Percentiles rank a stretch among this genome's conserved stretches.
Conservation (phyloP, 2,797 vertebrate species). For the Cossypha caffra region DNA sequence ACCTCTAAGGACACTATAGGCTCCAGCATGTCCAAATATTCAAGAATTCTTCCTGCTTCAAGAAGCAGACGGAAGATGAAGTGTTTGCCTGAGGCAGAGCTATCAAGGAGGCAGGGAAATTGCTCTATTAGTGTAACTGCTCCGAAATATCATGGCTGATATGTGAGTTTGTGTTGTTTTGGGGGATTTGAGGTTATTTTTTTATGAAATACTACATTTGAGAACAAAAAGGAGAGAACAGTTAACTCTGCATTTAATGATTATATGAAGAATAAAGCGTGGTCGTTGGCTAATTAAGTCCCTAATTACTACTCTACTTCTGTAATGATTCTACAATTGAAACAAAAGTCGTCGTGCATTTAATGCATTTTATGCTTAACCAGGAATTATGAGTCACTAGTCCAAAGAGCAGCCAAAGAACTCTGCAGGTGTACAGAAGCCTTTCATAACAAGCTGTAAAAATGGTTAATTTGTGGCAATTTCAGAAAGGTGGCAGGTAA, state of each 20-base stretch:
- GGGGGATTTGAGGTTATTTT: too few species aligned
- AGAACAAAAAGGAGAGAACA: neutral
- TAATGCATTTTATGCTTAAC: neutral
- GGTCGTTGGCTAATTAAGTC: fast-evolving
- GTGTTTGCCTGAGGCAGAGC: neutral
- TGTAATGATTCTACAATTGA: neutral
- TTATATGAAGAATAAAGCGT: neutral
- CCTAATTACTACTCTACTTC: neutral
- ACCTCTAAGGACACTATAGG: neutral
- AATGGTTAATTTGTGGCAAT: neutral
- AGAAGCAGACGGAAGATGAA: neutral
- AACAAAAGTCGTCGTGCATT: neutral
- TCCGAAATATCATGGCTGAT: neutral
- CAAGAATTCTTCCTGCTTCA: neutral
- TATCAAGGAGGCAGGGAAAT: neutral
- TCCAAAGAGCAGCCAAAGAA: neutral
- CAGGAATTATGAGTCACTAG: neutral
- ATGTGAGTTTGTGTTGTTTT: neutral
- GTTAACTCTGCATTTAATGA: neutral
- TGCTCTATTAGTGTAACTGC: neutral
- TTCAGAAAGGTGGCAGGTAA: neutral
- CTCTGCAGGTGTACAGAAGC: neutral
- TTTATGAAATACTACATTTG: neutral
- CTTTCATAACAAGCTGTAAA: neutral
- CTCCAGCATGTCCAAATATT: neutral